Conservation (phyloP, 1,140 invertebrate genomes). For the Drosophila nikananu region DNA sequence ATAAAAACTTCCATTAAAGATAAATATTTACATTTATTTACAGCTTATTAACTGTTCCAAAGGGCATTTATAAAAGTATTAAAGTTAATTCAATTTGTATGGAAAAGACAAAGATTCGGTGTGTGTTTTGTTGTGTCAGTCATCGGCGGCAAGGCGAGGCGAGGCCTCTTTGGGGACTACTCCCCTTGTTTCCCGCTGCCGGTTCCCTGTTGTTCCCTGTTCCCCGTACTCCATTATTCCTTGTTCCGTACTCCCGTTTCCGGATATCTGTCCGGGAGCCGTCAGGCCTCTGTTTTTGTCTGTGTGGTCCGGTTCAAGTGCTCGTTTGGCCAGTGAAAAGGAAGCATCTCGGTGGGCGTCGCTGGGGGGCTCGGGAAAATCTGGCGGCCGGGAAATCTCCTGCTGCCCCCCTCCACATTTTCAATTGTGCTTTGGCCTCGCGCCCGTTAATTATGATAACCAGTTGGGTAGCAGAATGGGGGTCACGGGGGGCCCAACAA, state of each 20-base stretch:
- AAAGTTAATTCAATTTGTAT: constrained; percentile 60
- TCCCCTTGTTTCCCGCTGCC: neutral
- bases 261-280: constrained; percentile 62
- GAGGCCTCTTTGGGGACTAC: constrained; percentile 54
- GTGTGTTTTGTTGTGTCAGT: constrained; percentile 49
- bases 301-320: constrained; percentile 71
- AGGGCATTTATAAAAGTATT: constrained; percentile 37
- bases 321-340: constrained; percentile 39
- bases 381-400: constrained; percentile 11
- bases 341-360: constrained; percentile 60
- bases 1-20: neutral
- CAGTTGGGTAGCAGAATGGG: constrained; percentile 27
- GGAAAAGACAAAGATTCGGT: constrained; percentile 41
- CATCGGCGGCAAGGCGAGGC: constrained; percentile 34
- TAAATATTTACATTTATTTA: neutral
- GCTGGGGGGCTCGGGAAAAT: constrained; percentile 19
- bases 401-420: neutral
- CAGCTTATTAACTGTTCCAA: neutral
- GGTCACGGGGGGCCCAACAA: constrained; percentile 51
- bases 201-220: no score
- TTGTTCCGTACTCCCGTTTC: constrained; percentile 5
- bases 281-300: constrained; percentile 47
- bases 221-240: constrained; percentile 17
- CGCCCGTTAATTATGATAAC: constrained; percentile 81
- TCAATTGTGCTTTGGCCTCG: constrained; percentile 54